Evolutionary conservation across 2,797 vertebrate species (phyloP), one percentile per base, ranked within the genome.

Genomic region (Rhinogobio ventralis): DNA sequence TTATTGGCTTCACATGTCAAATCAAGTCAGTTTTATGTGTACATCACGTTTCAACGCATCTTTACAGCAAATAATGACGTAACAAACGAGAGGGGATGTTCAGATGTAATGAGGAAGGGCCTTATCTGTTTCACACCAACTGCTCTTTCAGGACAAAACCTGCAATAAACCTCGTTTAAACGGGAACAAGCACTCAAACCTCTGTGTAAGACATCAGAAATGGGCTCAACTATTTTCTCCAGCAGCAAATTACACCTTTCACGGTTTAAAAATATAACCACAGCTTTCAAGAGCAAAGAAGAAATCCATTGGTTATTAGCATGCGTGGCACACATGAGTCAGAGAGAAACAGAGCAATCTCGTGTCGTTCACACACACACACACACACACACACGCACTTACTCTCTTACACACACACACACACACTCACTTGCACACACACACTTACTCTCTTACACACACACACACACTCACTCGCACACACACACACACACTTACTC

Each of bases 321-420:
- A 89, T 85, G 66, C 69, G 75, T 11, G 7, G 28, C 85, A 85
- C 82, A 83, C 68, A 81, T 42, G 55, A 53, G 45, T 71, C 68
- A 79, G 72, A 20, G 33, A 25, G 20, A 72, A 23, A 82, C 39
- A 60, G 25, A 36, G 45, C 2, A 33, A 4, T 10, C 42, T 42
- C 42, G 2, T 42, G 42, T 42, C 9, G 1, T 10, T 9, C 42
- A 8, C 42, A 8, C 42, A 36, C 10, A 36, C 33, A 36, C 71
- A 49, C 3, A 74, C 46, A 33, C 30, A 55, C 51, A 75, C 46
- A 53, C 28, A 75, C 49, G 7, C 15, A 23, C 51, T 8, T 7
- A 13, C 49, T 30, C 62, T 15, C 60, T 15, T 13, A 6, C 25
- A 15, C 28, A 19, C 62, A 1, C 28, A 66, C 5, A 17, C 6